phyloP scores from a whole-genome alignment of 2,888 invertebrate genomes.

The Lycia hirtaria region DNA sequence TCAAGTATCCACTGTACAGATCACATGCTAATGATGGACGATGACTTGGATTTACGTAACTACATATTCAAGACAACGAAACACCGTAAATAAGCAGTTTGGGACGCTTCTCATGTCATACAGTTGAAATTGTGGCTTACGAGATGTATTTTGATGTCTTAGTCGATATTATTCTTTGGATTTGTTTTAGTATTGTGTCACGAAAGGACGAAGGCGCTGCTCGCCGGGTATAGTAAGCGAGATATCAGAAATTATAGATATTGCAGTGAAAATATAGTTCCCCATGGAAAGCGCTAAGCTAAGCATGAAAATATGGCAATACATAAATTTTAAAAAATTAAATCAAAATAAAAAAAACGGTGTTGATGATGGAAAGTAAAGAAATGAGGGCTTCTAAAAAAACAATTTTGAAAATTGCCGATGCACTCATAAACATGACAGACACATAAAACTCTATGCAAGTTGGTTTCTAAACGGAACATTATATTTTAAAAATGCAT shows the following conservation, averaged over 20 bases:
- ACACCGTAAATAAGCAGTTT: slow-evolving; percentile 18
- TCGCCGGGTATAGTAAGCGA: background rate
- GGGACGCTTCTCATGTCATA: background rate
- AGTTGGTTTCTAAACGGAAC: no score
- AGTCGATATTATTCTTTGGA: background rate
- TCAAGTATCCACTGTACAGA: slow-evolving; percentile 33
- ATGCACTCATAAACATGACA: no score
- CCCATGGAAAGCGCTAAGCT: no score
- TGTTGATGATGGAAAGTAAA: no score
- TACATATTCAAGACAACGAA: slow-evolving; percentile 28
- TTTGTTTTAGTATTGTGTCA: background rate
- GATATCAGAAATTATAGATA: background rate
- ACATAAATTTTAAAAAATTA: no score
- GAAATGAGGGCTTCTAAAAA: no score
- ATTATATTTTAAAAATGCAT: no score
- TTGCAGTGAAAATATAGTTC: background rate
- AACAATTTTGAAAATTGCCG: no score
- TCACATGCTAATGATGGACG: slow-evolving; percentile 48
- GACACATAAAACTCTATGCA: no score
- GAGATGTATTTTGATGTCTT: background rate
- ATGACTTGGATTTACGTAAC: slow-evolving; percentile 38
- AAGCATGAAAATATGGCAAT: no score
- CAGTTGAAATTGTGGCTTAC: slow-evolving; percentile 4
- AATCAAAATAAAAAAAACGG: no score
- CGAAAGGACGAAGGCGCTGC: no score